Conservation (phyloP, 2,888 invertebrate species). For the Netelia inedita region DNA sequence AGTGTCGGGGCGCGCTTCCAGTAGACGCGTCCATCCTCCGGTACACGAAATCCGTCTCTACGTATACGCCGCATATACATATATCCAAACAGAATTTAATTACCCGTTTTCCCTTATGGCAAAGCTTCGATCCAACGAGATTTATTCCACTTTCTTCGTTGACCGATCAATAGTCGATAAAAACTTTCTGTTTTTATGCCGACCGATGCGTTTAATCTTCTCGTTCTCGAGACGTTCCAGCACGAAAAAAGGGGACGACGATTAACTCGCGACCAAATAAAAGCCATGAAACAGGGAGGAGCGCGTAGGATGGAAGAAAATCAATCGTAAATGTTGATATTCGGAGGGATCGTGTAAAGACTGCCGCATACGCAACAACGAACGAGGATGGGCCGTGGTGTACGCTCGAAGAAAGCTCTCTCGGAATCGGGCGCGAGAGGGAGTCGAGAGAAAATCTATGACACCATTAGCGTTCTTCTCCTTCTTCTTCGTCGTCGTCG, state of each 20-base stretch:
- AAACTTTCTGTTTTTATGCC: neutral
- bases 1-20: no score
- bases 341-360: slow-evolving; percentile 75
- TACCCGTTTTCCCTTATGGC: neutral
- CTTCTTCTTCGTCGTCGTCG: slow-evolving; percentile 53
- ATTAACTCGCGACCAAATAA: slow-evolving; percentile 30
- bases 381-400: no score
- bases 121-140: neutral
- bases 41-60: neutral
- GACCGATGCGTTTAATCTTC: neutral
- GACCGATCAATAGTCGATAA: neutral
- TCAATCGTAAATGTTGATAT: slow-evolving; percentile 77
- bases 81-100: slow-evolving; percentile 31
- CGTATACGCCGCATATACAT: neutral
- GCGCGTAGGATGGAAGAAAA: slow-evolving; percentile 38
- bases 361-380: slow-evolving; percentile 73
- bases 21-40: no score
- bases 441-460: slow-evolving; percentile 75
- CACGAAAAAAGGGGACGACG: neutral
- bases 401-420: no score
- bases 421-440: slow-evolving; percentile 40
- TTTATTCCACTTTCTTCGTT: neutral
- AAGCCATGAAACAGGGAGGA: neutral
- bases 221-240: slow-evolving; percentile 13
- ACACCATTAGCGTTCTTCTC: slow-evolving; percentile 74